phyloP scores from a whole-genome alignment of 2,113 vertebrate species.

The Manacus vitellinus region DNA sequence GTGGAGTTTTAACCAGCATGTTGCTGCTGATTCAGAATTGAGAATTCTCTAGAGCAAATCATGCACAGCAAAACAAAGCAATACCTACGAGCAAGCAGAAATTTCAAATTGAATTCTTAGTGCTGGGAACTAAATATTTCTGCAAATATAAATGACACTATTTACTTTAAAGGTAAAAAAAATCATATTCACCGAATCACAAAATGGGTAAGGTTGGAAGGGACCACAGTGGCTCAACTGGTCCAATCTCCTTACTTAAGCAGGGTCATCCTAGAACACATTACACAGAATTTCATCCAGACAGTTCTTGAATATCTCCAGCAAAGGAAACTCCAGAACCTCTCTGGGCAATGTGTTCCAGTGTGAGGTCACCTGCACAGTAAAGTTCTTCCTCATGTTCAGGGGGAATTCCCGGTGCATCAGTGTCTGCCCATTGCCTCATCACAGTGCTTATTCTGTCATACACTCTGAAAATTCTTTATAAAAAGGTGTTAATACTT shows the following conservation, averaged over 20 bases:
- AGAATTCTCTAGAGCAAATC: neutral
- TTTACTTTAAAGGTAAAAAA: neutral
- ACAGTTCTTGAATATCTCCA: neutral
- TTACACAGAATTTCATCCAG: neutral
- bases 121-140: neutral
- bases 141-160: neutral
- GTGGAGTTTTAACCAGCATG: neutral
- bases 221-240: too few relatives aligned
- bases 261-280: neutral
- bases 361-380: rapidly evolving
- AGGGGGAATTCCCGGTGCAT: neutral
- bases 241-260: neutral
- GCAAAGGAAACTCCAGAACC: neutral
- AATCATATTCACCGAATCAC: neutral
- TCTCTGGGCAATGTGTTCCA: neutral
- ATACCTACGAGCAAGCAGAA: neutral
- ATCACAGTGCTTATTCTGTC: neutral
- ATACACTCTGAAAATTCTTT: neutral
- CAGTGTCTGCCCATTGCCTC: neutral
- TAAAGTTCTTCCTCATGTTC: neutral
- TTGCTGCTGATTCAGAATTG: neutral
- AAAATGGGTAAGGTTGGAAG: neutral
- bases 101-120: neutral
- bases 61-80: neutral
- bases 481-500: neutral